Conservation (phyloP, 2,113 vertebrate genomes). For the Orthochromis indermauri region DNA sequence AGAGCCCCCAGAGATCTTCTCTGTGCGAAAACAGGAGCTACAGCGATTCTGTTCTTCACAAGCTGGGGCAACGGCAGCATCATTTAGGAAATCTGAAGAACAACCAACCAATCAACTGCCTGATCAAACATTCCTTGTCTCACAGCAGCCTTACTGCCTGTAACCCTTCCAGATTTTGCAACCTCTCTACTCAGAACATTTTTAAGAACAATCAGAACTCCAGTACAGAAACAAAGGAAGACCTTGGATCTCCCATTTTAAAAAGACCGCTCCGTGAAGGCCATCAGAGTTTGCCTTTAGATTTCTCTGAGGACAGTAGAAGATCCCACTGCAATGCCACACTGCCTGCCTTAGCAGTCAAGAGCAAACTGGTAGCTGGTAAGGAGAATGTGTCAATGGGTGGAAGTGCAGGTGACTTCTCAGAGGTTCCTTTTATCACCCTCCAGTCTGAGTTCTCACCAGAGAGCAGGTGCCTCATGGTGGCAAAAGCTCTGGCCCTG, state of each 20-base stretch:
- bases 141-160: slow-evolving; percentile 54
- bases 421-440: slow-evolving; percentile 52
- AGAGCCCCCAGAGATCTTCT: slow-evolving; percentile 64
- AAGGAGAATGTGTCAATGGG: not conserved
- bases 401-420: not conserved
- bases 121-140: slow-evolving; percentile 52
- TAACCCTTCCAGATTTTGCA: not conserved
- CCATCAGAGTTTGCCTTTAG: slow-evolving; percentile 76
- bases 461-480: slow-evolving; percentile 77
- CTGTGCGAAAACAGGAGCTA: slow-evolving; percentile 68
- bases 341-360: not conserved
- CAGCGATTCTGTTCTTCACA: slow-evolving; percentile 85
- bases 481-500: slow-evolving; percentile 82
- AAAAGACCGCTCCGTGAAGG: slow-evolving; percentile 58
- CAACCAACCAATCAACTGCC: slow-evolving; percentile 33
- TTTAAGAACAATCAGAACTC: slow-evolving; percentile 52
- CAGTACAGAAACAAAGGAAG: slow-evolving; percentile 41
- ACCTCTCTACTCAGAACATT: not conserved
- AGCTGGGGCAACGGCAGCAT: slow-evolving; percentile 40
- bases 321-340: not conserved
- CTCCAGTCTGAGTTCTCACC: slow-evolving; percentile 73
- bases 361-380: not conserved
- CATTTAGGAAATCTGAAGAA: slow-evolving; percentile 59
- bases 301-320: slow-evolving; percentile 47
- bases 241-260: slow-evolving; percentile 28